Base-by-base conservation (phyloP, 2,888 invertebrate species). In the Reticulitermes lucifugus region DNA sequence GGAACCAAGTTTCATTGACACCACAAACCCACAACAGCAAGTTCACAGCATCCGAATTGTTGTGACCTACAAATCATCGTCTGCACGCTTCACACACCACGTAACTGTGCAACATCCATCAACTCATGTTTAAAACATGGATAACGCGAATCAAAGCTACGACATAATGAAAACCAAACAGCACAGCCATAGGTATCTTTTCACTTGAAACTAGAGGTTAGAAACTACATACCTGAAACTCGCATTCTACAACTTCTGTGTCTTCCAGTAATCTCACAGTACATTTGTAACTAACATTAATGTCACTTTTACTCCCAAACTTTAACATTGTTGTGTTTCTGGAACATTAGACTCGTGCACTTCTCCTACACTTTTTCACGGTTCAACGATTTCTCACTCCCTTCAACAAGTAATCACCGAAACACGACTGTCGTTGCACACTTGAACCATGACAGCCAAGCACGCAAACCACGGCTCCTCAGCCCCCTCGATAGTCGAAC, bases 191-290 rank as follows among this genome's bases (percentile, higher is more conserved):
- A 65, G 4, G 2, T 65, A n/a, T 10, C 7, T 65, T 60, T 60
- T n/a, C 60, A 25, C 0, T 65, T n/a, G n/a, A 12, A 77, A 77
- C 9, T 21, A 51, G 51, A 70, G 81, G 46, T 81, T 81, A 70
- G 65, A 70, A 43, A 22, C 43, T 77, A 87, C 89, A 91, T 91
- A 96, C 96, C 94, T 97, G 97, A 93, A 97, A 97, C 94, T 97
- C 97, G 91, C 96, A 97, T 93, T 98, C 96, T 90, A 98, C 93
- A 89, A 97, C 95, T 93, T 98, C 97, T 88, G 96, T 95, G 92
- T 98, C 97, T 92, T 97, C 97, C 89, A 98, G 93, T 88, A 98
- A 93, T 89, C 97, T 94, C 89, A 98, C 96, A 89, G 97, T 97
- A 91, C 96, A 96, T 93, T 96, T 96, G 92, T 95, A 95, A 91